These are phyloP conservation scores for Sebastes oblongus DNA, from an alignment of 2,797 vertebrate species.

Conservation along the genomic window DNA sequence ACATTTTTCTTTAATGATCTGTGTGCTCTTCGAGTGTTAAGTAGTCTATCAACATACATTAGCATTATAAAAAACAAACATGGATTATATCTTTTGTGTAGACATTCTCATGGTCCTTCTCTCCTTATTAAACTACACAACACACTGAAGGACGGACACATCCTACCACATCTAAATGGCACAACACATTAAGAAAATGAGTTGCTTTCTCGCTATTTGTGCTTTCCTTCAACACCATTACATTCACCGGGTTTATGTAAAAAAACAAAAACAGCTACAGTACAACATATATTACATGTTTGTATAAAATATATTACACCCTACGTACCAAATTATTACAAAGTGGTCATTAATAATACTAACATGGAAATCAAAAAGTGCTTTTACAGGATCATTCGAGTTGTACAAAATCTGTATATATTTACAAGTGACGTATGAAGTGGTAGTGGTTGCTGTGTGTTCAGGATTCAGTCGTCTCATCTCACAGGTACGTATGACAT, in stretches of 20 bases:
- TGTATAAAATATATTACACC: slow-evolving; percentile 54
- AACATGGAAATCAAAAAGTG: slow-evolving; percentile 53
- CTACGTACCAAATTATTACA: slow-evolving; percentile 28
- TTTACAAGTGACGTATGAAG: slow-evolving; percentile 38
- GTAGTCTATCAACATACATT: slow-evolving; percentile 5
- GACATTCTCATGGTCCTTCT: not conserved
- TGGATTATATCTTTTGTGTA: slow-evolving; percentile 17
- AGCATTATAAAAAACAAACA: not conserved
- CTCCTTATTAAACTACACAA: not conserved
- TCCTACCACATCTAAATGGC: not conserved
- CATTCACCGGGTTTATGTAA: slow-evolving; percentile 52
- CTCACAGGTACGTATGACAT: slow-evolving; percentile 36
- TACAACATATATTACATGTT: slow-evolving; percentile 10
- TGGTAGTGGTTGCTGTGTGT: slow-evolving; percentile 36
- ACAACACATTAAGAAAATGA: not conserved
- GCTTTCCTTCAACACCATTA: slow-evolving; percentile 45
- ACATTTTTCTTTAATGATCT: slow-evolving; percentile 29
- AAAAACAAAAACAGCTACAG: slow-evolving; percentile 8
- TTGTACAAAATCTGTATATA: slow-evolving; percentile 44
- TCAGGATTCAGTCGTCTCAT: slow-evolving; percentile 34
- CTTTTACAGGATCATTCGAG: slow-evolving; percentile 44
- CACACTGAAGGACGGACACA: not conserved
- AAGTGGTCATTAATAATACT: slow-evolving; percentile 46
- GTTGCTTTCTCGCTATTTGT: slow-evolving; percentile 29
- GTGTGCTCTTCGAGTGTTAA: slow-evolving; percentile 33